phyloP scores from a whole-genome alignment of 2,888 invertebrate species.

The Oligia fasciuncula region DNA sequence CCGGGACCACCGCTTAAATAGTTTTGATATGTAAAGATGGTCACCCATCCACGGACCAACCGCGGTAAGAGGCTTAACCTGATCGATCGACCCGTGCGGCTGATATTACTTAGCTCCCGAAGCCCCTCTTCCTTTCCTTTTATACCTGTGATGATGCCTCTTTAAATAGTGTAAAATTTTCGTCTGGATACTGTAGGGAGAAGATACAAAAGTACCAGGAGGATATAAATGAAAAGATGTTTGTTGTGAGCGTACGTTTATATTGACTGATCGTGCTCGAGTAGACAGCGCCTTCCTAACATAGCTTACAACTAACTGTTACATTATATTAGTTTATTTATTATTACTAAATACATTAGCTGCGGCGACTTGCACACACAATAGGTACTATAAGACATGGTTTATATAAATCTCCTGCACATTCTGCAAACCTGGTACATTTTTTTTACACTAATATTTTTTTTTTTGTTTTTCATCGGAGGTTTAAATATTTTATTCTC shows the following conservation, averaged over 20 bases:
- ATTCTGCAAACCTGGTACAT: not conserved
- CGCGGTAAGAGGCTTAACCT: too few species aligned
- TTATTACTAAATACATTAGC: constrained; percentile 5
- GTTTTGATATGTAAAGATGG: too few species aligned
- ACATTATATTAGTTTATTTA: constrained; percentile 13
- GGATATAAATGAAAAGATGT: constrained; percentile 27
- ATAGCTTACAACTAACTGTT: constrained; percentile 18
- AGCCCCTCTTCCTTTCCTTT: too few species aligned
- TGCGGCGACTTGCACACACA: constrained; percentile 23
- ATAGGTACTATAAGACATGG: not conserved
- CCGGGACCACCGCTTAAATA: too few species aligned
- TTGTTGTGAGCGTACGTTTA: constrained; percentile 42
- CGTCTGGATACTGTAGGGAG: not conserved
- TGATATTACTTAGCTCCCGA: too few species aligned
- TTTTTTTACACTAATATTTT: not conserved
- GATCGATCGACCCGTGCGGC: too few species aligned
- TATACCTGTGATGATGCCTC: too few species aligned
- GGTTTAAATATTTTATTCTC: too few species aligned
- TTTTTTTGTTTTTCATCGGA: too few species aligned
- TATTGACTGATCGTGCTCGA: constrained; percentile 43
- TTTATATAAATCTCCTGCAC: not conserved
- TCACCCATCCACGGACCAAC: too few species aligned
- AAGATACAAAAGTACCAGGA: constrained; percentile 2
- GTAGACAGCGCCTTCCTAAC: not conserved
- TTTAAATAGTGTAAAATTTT: too few species aligned